Evolutionary conservation across 2,888 invertebrate species (phyloP), one percentile per base, ranked within the genome.

Genomic region (Hemithea aestivaria): DNA sequence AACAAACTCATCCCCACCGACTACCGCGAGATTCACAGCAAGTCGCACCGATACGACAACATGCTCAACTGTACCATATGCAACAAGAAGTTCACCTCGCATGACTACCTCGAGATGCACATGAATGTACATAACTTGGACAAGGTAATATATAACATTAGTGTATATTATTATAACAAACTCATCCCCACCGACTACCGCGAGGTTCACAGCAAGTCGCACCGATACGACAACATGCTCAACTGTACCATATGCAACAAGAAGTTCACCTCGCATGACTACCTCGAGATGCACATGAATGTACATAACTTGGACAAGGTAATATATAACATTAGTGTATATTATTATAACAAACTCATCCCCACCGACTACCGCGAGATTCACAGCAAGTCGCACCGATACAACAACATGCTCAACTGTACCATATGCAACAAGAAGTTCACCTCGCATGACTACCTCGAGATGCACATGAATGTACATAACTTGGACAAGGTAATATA

Each of bases 401-500:
- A 80, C 10, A 85, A 87, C 7, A 84, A 90, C 1, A 88, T 87
- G 40, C 87, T 85, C 52, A 87, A 88, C 53, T 94, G 94, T 53
- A 76, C 88, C 6, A 88, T 91, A 8, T 94, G 94, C 56, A 94
- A 94, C 60, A 89, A 91, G 45, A 91, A 92, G 56, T 94, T 94
- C 53, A 89, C 84, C 23, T 91, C 90, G 0, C 66, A 80, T 9
- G 88, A 90, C 11, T 92, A 91, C 66, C 74, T 93, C 10, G 89
- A 90, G 8, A 92, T 94, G 92, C 94, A 94, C 64, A 89, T 91
- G 66, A 91, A 90, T 51, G 92, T 93, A 20, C 94, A 94, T 71
- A 82, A 73, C 48, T 64, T 76, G 26, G 87, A 84, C 25, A 90
- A 89, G 73, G 90, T 87, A 40, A 53, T 47, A 10, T 22, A 3